Conservation (phyloP, 2,888 invertebrate genomes). For the Lasioglossum zephyrum region DNA sequence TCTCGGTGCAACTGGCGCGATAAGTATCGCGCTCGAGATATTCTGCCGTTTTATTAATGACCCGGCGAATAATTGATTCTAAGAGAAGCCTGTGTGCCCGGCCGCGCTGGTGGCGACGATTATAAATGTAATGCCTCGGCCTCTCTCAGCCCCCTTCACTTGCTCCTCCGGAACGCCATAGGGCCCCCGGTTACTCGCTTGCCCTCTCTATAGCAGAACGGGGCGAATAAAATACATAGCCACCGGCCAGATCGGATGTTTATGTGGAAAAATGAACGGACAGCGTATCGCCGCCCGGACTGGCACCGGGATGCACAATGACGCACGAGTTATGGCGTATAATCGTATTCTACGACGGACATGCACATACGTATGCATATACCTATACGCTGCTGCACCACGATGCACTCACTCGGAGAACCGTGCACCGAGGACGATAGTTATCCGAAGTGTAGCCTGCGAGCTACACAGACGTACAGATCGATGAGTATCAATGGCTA, state of each 20-base stretch:
- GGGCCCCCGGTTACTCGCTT: background rate
- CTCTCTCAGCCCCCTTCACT: background rate
- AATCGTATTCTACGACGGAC: conserved; percentile 53
- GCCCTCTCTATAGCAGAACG: conserved; percentile 31
- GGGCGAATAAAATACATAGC: conserved; percentile 56
- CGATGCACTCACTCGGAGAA: background rate
- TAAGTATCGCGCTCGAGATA: conserved; percentile 59
- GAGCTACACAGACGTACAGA: conserved; percentile 49
- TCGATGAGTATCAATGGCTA: conserved; percentile 66
- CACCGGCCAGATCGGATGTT: conserved; percentile 43
- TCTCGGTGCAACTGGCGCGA: conserved; percentile 36
- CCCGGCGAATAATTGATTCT: conserved; percentile 59
- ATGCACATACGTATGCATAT: background rate
- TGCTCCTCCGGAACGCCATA: background rate
- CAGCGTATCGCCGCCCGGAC: conserved; percentile 34
- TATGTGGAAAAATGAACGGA: conserved; percentile 36
- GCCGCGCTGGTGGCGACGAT: conserved; percentile 39
- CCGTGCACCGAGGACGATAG: conserved; percentile 39
- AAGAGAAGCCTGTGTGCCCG: conserved; percentile 28
- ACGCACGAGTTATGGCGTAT: conserved; percentile 57
- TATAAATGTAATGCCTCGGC: conserved; percentile 56
- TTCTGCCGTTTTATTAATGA: conserved; percentile 43
- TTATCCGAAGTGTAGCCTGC: conserved; percentile 58
- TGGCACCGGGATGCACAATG: conserved; percentile 50
- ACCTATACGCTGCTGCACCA: background rate